Conservation (phyloP, 2,888 invertebrate genomes). For the Lathronympha strigana region DNA sequence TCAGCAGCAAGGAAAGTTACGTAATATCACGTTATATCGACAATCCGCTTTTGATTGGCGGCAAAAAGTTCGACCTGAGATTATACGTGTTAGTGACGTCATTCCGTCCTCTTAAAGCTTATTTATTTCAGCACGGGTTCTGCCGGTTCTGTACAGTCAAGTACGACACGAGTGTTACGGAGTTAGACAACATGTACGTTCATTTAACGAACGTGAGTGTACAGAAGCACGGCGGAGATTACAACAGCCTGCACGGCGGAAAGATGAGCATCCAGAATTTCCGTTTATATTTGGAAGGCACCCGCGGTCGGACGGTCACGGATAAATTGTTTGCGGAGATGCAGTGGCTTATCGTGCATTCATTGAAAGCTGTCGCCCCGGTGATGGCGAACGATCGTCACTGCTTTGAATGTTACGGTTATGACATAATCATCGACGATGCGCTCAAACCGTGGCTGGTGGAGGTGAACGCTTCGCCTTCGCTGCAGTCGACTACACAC, state of each 20-base stretch:
- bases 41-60: conserved; percentile 97
- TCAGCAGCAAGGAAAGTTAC: conserved; percentile 93
- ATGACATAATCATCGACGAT: conserved; percentile 98
- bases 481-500: conserved; percentile 96
- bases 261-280: conserved; percentile 98
- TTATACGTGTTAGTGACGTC: conserved; percentile 96
- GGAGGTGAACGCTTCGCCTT: conserved; percentile 98
- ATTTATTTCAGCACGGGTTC: conserved; percentile 96
- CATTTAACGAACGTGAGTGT: conserved; percentile 99
- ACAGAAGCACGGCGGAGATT: conserved; percentile 98
- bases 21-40: conserved; percentile 99
- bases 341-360: conserved; percentile 96
- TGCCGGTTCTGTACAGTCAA: conserved; percentile 98
- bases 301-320: conserved; percentile 94
- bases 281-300: conserved; percentile 95
- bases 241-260: conserved; percentile 97
- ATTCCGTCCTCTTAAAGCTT: conserved; percentile 96
- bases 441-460: conserved; percentile 97
- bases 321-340: conserved; percentile 96
- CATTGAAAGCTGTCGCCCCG: conserved; percentile 96
- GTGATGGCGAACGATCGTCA: conserved; percentile 97
- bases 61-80: conserved; percentile 97
- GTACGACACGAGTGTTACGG: conserved; percentile 95
- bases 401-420: conserved; percentile 97
- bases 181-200: conserved; percentile 97